Base-by-base conservation (phyloP, 2,888 invertebrate species). In the Drosophila nigricruria region DNA sequence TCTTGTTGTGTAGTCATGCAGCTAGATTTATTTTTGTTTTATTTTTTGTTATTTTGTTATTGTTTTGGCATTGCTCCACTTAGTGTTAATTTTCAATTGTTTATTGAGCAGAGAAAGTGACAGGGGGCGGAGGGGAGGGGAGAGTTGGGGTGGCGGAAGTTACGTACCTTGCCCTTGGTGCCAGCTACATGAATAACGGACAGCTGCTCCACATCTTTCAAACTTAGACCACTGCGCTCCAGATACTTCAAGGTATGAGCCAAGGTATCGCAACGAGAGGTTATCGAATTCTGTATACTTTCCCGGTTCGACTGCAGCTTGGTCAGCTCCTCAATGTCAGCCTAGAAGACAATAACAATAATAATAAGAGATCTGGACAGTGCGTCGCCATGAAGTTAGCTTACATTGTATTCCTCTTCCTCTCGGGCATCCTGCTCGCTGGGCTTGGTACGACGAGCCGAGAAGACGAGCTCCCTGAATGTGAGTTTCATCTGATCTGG, bases 131-230 rank as follows among this genome's bases (percentile, higher is more conserved):
- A 4, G 20, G 38, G n/a, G 2, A 8, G 6, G 23, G 3, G 14
- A 6, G 2, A 16, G 23, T n/a, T 0, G 40, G 10, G 4, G 40
- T 25, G 25, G 1, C 9, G n/a, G n/a, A 10, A 6, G 27, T 18
- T 49, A 52, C 81, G 70, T 89, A 95, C 95, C 94, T 99, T 99
- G 58, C 99, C 99, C 93, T 99, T 99, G 1, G 99, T 99, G 12
- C 99, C 99, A 69, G 98, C 95, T 8, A 99, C 96, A 94, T 99
- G 99, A 89, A 99, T 98, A 45, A 98, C 95, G 60, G 97, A 96
- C 20, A 98, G 92, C 60, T 75, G 43, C 83, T 97, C 96, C 62
- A 98, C 92, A 73, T 95, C 94, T 1, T 95, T 93, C 23, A 95
- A 72, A 1, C 94, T 92, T 3, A 97, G 91, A 23, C 96, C 97